Conservation (phyloP, 2,888 invertebrate species). For the Alitta virens region DNA sequence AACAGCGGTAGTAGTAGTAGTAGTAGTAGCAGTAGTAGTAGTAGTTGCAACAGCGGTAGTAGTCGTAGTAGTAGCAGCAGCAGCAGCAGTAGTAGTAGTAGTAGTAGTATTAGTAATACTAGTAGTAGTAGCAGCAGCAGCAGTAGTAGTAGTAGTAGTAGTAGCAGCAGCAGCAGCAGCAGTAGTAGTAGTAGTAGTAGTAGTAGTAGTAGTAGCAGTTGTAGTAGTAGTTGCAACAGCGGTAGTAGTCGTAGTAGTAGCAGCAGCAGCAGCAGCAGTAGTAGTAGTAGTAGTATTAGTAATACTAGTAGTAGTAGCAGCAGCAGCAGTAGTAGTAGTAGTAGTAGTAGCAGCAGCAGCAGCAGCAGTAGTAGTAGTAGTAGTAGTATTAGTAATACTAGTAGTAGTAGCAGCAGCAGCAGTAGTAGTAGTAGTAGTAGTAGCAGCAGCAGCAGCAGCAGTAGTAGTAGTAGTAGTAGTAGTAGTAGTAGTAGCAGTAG, state of each 20-base stretch:
- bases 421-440: not conserved
- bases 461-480: not conserved
- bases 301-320: too few species aligned
- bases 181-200: not conserved
- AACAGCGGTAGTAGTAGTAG: not conserved
- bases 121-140: not conserved
- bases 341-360: not conserved
- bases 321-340: not conserved
- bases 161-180: not conserved
- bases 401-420: too few species aligned
- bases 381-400: too few species aligned
- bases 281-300: too few species aligned
- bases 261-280: too few species aligned
- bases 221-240: not conserved
- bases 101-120: too few species aligned
- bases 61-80: too few species aligned
- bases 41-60: too few species aligned
- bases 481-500: slow-evolving; percentile 4
- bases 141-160: not conserved
- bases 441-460: not conserved
- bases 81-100: too few species aligned
- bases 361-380: not conserved
- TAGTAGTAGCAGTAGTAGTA: not conserved
- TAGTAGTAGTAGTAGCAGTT: not conserved
- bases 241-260: too few species aligned